Percentiles rank a stretch among this genome's conserved stretches.
Evolutionary conservation across 1,140 invertebrate genomes (phyloP).

Genomic region (Plectrocnemia conspersa): DNA sequence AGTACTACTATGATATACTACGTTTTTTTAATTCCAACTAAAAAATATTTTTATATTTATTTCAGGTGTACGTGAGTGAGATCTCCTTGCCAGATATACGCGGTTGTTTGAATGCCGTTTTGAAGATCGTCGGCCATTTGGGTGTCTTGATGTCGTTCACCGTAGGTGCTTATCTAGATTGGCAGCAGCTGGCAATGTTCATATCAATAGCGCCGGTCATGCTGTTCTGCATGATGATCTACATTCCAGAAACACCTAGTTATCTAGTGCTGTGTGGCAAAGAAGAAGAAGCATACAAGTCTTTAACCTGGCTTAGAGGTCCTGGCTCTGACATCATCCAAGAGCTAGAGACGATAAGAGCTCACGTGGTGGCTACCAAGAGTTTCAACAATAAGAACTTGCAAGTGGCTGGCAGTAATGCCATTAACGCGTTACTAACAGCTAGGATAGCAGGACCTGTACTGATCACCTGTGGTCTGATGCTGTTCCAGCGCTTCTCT

Average conservation of each 20-base stretch:
- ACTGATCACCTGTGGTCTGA: constrained; percentile 75
- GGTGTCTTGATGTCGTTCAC: constrained; percentile 81
- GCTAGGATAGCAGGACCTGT: constrained; percentile 59
- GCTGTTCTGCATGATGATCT: constrained; percentile 54
- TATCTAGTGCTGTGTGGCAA: constrained; percentile 59
- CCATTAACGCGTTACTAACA: constrained; percentile 46
- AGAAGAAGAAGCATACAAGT: constrained; percentile 66
- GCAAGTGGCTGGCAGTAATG: constrained; percentile 43
- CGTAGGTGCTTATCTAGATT: constrained; percentile 76
- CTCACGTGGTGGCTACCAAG: constrained; percentile 58
- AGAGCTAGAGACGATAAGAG: constrained; percentile 64
- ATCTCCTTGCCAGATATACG: constrained; percentile 82
- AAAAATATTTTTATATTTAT: constrained; percentile 30
- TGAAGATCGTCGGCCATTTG: constrained; percentile 80
- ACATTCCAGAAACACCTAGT: constrained; percentile 68
- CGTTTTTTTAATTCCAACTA: too few species aligned
- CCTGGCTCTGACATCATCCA: constrained; percentile 67
- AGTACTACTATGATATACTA: too few species aligned
- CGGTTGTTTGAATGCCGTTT: constrained; percentile 78
- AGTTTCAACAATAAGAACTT: constrained; percentile 49
- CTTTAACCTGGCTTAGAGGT: constrained; percentile 72
- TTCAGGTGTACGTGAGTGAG: constrained; percentile 87
- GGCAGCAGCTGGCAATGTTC: constrained; percentile 76
- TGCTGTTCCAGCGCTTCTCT: constrained; percentile 83
- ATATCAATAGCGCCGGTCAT: constrained; percentile 65